Evolutionary conservation across 2,113 vertebrate species (phyloP), one percentile per base, ranked within the genome.

Genomic region (Hippocampus barbouri): DNA sequence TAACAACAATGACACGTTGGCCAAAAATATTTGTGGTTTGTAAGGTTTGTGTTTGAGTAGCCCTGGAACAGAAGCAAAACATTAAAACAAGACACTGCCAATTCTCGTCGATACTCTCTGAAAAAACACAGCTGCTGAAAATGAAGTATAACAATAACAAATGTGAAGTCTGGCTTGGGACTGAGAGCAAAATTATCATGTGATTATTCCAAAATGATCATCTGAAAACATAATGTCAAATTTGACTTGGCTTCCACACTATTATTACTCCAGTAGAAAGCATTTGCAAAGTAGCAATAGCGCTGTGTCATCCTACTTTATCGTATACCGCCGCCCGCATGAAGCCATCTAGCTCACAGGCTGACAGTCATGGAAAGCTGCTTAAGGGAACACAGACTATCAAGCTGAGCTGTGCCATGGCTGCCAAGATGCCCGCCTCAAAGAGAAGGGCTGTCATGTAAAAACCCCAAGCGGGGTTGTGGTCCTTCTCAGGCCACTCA

Each of bases 311-410:
- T 76, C 66, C 70, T 45, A 23, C 75, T 78, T 83, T 72, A 77
- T 86, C 74, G 51, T 34, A 68, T 11, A 23, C 6, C 9, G 20
- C 21, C 45, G 51, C 66, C 40, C 43, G 68, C 71, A 45, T 74
- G 68, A 70, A 51, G 73, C 82, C 75, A 66, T 76, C 78, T 76
- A 1, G 23, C 20, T 75, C 65, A 10, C 69, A 23, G 81, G 75
- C 74, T 81, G 80, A 76, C 81, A 78, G 80, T 77, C 77, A 69
- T 56, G 57, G 73, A 89, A 88, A 89, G 86, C 88, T 75, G 83
- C 88, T 89, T 87, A 82, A 79, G 76, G 80, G 72, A 76, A 68
- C 2, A 18, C 67, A 65, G 67, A 68, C 73, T 80, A 49, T 2
- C 68, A 78, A 1, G 57, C 73, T 73, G 79, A 81, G 82, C 82